phyloP scores from a whole-genome alignment of 1,140 invertebrate species.

The Sarcophaga bullata region DNA sequence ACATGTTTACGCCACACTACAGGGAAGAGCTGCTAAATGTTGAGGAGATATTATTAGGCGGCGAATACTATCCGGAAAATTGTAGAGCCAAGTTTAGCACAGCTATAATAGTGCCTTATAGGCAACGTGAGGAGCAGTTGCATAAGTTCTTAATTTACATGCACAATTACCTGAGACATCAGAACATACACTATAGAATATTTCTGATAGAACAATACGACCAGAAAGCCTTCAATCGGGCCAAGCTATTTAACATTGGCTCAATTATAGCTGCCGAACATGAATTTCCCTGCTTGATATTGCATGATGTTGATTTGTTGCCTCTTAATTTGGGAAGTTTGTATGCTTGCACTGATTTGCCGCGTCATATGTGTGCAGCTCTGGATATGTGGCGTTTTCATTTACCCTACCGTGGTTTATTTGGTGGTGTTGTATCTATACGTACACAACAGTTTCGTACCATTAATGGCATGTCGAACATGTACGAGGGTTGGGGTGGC shows the following conservation, averaged over 20 bases:
- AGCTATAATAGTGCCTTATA: conserved; percentile 89
- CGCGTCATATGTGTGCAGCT: conserved; percentile 92
- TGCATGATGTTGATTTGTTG: conserved; percentile 95
- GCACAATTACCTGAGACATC: conserved; percentile 88
- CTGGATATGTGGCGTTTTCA: conserved; percentile 89
- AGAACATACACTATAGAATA: conserved; percentile 84
- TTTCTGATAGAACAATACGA: conserved; percentile 90
- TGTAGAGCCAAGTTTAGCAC: conserved; percentile 82
- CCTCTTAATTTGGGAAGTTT: conserved; percentile 90
- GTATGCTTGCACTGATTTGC: conserved; percentile 88
- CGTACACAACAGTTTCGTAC: conserved; percentile 75
- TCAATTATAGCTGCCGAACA: conserved; percentile 79
- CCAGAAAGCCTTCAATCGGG: conserved; percentile 87
- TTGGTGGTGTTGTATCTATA: conserved; percentile 82
- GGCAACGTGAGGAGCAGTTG: conserved; percentile 84
- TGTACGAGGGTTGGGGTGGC: conserved; percentile 88
- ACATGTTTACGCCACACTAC: conserved; percentile 53
- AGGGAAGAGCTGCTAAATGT: conserved; percentile 49
- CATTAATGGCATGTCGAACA: conserved; percentile 89
- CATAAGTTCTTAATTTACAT: conserved; percentile 86
- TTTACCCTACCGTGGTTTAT: conserved; percentile 78
- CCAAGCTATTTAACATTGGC: conserved; percentile 93
- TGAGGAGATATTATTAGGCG: conserved; percentile 52
- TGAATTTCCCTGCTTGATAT: conserved; percentile 88
- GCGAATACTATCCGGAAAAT: conserved; percentile 69